These are phyloP conservation scores for Hyles euphorbiae DNA, from an alignment of 1,140 invertebrate genomes.

Conservation along the genomic window DNA sequence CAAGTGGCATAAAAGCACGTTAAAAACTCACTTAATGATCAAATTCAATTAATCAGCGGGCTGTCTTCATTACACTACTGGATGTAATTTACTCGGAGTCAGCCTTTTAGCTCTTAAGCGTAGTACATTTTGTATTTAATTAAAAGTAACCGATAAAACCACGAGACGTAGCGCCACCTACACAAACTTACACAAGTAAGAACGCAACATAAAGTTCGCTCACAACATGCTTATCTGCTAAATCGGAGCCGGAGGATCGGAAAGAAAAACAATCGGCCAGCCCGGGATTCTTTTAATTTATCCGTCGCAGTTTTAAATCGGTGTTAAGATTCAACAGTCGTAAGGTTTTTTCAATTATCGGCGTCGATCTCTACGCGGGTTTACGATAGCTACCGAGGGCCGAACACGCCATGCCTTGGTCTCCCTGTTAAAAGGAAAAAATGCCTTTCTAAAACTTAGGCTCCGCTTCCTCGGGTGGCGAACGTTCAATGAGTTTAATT, in stretches of 20 bases:
- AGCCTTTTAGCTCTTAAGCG: slow-evolving; percentile 11
- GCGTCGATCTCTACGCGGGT: slow-evolving; percentile 51
- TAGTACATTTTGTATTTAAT: slow-evolving; percentile 34
- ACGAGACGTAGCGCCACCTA: slow-evolving; percentile 39
- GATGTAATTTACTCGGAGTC: not conserved
- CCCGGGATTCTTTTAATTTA: slow-evolving; percentile 66
- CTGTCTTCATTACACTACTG: too few species aligned
- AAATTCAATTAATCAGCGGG: too few species aligned
- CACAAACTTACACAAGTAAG: slow-evolving; percentile 38
- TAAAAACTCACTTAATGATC: too few species aligned
- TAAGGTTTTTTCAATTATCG: slow-evolving; percentile 62
- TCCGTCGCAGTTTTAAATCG: slow-evolving; percentile 62
- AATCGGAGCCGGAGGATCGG: slow-evolving; percentile 37
- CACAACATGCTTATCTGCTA: slow-evolving; percentile 41
- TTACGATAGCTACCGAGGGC: slow-evolving; percentile 52
- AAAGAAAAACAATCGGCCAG: slow-evolving; percentile 51
- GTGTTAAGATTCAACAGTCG: slow-evolving; percentile 62
- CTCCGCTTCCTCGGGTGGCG: slow-evolving; percentile 14
- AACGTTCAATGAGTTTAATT: slow-evolving; percentile 29
- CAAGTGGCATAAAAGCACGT: too few species aligned
- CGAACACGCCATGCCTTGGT: slow-evolving; percentile 35
- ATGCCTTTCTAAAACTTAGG: slow-evolving; percentile 30
- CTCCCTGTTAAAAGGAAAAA: slow-evolving; percentile 24
- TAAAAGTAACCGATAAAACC: slow-evolving; percentile 34
- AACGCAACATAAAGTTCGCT: slow-evolving; percentile 56